A percentile compares a stretch with the other conserved stretches of the same genome.
Conservation (phyloP, 1,140 invertebrate species). For the Sinella curviseta region DNA sequence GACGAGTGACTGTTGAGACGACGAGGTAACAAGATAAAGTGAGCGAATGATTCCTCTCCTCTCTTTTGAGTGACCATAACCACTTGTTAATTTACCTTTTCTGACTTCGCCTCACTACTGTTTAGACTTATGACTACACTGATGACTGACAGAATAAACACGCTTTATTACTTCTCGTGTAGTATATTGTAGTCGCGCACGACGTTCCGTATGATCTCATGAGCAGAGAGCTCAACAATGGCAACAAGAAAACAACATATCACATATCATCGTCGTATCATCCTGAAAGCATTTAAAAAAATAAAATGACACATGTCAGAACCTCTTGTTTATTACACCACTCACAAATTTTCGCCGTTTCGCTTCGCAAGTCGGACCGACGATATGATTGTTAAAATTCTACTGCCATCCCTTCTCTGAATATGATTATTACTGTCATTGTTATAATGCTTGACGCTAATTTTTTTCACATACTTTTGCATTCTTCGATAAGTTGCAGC, state of each 20-base stretch:
- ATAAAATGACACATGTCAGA: conserved; percentile 23
- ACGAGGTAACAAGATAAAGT: background rate
- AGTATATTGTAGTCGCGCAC: too few relatives aligned
- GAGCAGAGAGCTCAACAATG: background rate
- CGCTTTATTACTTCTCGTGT: too few relatives aligned
- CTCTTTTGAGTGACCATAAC: background rate
- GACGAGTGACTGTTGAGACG: too few relatives aligned
- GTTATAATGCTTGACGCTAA: background rate
- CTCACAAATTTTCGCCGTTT: background rate
- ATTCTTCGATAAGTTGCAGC: background rate
- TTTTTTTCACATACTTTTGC: background rate
- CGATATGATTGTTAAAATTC: too few relatives aligned
- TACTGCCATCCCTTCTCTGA: too few relatives aligned
- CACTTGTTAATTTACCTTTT: conserved; percentile 21
- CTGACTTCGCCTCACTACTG: background rate
- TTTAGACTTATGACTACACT: background rate
- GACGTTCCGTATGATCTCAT: too few relatives aligned
- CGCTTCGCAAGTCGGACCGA: too few relatives aligned
- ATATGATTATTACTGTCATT: background rate
- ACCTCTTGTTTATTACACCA: conserved; percentile 23
- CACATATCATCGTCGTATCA: conserved; percentile 1
- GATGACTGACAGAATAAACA: conserved; percentile 19
- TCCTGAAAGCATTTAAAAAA: background rate
- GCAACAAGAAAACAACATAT: background rate
- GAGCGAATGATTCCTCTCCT: background rate